Conservation (phyloP, 1,140 invertebrate species). For the Lepidurus packardi region DNA sequence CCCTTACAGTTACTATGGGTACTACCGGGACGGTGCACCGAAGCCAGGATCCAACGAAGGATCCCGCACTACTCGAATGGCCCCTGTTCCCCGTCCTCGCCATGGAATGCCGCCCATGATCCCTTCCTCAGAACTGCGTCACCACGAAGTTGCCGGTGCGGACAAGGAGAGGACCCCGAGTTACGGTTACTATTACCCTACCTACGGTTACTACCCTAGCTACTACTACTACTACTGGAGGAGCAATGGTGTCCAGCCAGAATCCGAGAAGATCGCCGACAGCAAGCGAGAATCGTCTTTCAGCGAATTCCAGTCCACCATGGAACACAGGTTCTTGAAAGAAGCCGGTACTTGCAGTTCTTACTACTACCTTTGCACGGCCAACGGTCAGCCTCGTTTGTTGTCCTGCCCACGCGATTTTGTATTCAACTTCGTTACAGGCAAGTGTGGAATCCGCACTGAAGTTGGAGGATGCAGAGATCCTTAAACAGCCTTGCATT, state of each 20-base stretch:
- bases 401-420: not conserved
- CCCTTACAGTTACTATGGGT: not conserved
- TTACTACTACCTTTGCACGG: slow-evolving; percentile 27
- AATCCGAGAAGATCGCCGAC: not conserved
- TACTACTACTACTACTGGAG: not conserved
- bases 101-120: too few relatives aligned
- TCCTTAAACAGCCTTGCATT: not conserved
- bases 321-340: not conserved
- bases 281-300: not conserved
- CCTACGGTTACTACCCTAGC: not conserved
- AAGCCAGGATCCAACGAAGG: slow-evolving; percentile 29
- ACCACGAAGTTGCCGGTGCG: too few relatives aligned
- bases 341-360: not conserved
- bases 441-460: not conserved
- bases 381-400: not conserved
- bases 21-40: not conserved
- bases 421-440: not conserved
- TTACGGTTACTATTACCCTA: not conserved
- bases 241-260: not conserved
- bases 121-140: too few relatives aligned
- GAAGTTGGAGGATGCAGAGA: not conserved
- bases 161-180: too few relatives aligned
- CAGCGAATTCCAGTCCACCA: not conserved
- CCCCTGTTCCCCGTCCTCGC: not conserved
- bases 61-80: slow-evolving; percentile 36